Conservation (phyloP, 2,797 vertebrate species). For the Acomys russatus region DNA sequence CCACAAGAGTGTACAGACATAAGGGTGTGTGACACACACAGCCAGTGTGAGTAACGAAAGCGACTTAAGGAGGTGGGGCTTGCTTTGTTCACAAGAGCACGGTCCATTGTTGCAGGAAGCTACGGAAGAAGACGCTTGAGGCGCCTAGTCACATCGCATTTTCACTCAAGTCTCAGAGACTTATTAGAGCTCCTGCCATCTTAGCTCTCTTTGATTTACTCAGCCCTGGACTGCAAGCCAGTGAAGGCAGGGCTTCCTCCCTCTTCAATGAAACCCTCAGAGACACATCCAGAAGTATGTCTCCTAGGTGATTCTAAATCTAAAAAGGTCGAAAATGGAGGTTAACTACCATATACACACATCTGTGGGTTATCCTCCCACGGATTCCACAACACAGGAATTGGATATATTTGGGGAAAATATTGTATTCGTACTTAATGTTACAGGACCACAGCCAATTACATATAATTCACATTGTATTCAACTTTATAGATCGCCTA, state of each 20-base stretch:
- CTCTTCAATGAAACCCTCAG: background rate
- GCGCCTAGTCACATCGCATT: background rate
- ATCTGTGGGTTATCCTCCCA: background rate
- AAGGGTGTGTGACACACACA: background rate
- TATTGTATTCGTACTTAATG: background rate
- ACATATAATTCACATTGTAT: background rate
- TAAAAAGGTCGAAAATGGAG: background rate
- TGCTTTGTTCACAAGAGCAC: no score
- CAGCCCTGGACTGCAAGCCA: background rate
- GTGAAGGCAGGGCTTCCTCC: background rate
- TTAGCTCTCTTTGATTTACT: background rate
- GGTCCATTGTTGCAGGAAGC: background rate
- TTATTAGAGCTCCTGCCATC: fast-evolving
- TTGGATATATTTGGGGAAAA: background rate
- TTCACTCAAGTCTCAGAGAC: background rate
- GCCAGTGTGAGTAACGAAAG: background rate
- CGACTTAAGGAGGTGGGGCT: background rate
- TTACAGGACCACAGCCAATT: background rate
- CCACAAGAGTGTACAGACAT: background rate
- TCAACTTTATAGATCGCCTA: background rate
- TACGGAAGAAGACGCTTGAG: background rate
- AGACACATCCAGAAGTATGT: background rate
- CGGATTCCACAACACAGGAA: background rate
- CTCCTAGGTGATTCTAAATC: background rate
- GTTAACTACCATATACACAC: background rate